A percentile compares a stretch with the other conserved stretches of the same genome.
phyloP scores from a whole-genome alignment of 1,140 invertebrate genomes.

The Platyscapa corneri region DNA sequence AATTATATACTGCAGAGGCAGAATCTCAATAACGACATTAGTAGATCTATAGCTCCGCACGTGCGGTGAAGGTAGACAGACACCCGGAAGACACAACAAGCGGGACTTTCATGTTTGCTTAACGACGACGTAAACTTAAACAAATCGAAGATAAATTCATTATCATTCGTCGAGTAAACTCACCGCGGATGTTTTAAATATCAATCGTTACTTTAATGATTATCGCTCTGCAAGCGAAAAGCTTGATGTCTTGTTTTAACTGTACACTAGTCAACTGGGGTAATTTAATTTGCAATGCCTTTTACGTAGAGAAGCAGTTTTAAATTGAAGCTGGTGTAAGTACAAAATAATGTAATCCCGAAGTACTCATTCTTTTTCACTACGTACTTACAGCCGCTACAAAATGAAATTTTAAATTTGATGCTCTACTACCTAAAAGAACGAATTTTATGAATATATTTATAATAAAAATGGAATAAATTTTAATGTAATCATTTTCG shows the following conservation, averaged over 20 bases:
- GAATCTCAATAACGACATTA: slow-evolving; percentile 23
- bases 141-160: background rate
- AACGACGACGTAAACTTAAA: background rate
- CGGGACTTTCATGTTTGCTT: background rate
- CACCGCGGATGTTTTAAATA: background rate
- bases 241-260: background rate
- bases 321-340: too few species aligned
- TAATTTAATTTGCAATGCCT: background rate
- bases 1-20: slow-evolving; percentile 3
- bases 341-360: too few species aligned
- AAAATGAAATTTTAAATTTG: background rate
- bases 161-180: slow-evolving; percentile 11
- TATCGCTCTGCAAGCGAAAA: background rate
- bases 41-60: background rate
- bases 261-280: background rate
- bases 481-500: too few species aligned
- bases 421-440: background rate
- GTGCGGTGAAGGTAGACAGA: background rate
- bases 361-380: background rate
- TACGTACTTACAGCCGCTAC: background rate
- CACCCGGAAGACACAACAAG: slow-evolving; percentile 3
- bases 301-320: background rate
- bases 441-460: too few species aligned
- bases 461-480: too few species aligned
- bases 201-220: slow-evolving; percentile 3